Evolutionary conservation across 2,113 vertebrate species (phyloP).

Genomic region (Tilapia sparmanii): DNA sequence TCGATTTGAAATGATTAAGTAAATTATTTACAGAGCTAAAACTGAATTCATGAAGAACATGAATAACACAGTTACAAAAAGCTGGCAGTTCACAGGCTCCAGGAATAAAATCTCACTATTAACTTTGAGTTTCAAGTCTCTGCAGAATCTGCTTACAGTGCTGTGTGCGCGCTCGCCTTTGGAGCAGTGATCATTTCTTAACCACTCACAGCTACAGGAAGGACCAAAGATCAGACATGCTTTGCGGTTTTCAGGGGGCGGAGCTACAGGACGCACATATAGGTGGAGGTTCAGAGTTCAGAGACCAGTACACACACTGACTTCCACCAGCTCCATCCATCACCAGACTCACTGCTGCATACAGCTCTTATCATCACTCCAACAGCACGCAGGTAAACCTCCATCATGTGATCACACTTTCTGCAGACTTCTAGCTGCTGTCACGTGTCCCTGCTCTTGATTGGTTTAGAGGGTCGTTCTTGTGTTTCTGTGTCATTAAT

Average conservation of each 20-base stretch:
- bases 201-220: not conserved
- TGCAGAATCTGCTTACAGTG: fast-evolving
- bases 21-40: not conserved
- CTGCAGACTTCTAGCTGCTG: not conserved
- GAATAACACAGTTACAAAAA: not conserved
- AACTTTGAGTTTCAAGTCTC: not conserved
- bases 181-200: fast-evolving
- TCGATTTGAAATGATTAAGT: too few species aligned
- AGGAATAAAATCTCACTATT: fast-evolving
- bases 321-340: not conserved
- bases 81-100: too few species aligned
- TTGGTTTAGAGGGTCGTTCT: too few species aligned
- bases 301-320: not conserved
- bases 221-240: fast-evolving
- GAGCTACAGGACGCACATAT: not conserved
- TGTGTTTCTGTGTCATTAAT: too few species aligned
- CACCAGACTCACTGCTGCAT: not conserved
- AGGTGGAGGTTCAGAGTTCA: not conserved
- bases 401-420: not conserved
- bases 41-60: not conserved
- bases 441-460: too few species aligned
- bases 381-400: not conserved
- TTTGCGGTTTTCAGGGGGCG: not conserved
- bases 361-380: not conserved
- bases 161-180: fast-evolving